A percentile compares a stretch with the other conserved stretches of the same genome.
Evolutionary conservation across 2,888 invertebrate species (phyloP).

Genomic region (Drosophila setosimentum): DNA sequence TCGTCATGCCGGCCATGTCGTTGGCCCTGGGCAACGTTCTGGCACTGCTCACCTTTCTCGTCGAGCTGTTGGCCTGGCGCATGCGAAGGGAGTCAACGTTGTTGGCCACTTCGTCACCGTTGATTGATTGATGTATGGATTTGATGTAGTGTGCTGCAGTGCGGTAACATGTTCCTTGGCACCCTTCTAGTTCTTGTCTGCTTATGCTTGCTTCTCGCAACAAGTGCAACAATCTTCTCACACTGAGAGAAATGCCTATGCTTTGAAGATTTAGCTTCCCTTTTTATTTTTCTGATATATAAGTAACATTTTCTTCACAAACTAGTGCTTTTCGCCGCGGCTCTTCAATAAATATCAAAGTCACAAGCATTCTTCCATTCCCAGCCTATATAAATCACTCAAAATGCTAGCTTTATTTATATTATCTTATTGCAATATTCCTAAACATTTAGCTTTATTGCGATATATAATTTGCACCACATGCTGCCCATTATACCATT

Average conservation of each 20-base stretch:
- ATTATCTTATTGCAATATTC: not conserved
- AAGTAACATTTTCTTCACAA: not conserved
- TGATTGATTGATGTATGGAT: conserved; percentile 62
- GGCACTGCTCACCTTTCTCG: conserved; percentile 62
- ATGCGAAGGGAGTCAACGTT: conserved; percentile 18
- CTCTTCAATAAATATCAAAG: not conserved
- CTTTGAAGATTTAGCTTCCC: not conserved
- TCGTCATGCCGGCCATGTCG: conserved; percentile 76
- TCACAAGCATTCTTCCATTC: not conserved
- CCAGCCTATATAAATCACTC: not conserved
- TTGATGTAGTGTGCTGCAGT: conserved; percentile 40
- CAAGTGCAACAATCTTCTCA: conserved; percentile 34
- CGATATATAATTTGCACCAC: not conserved
- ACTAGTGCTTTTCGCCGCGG: not conserved
- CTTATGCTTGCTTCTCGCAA: conserved; percentile 11
- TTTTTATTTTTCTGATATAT: not conserved
- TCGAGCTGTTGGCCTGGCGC: conserved; percentile 68
- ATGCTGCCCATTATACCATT: not conserved
- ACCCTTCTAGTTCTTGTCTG: conserved; percentile 31
- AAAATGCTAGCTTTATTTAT: not conserved
- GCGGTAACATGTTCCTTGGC: conserved; percentile 22
- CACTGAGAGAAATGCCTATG: conserved; percentile 32
- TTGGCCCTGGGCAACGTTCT: conserved; percentile 61
- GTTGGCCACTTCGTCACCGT: conserved; percentile 28
- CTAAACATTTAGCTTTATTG: not conserved